Conservation (phyloP, 1,140 invertebrate species). For the Pseudobourletiella spinata region DNA sequence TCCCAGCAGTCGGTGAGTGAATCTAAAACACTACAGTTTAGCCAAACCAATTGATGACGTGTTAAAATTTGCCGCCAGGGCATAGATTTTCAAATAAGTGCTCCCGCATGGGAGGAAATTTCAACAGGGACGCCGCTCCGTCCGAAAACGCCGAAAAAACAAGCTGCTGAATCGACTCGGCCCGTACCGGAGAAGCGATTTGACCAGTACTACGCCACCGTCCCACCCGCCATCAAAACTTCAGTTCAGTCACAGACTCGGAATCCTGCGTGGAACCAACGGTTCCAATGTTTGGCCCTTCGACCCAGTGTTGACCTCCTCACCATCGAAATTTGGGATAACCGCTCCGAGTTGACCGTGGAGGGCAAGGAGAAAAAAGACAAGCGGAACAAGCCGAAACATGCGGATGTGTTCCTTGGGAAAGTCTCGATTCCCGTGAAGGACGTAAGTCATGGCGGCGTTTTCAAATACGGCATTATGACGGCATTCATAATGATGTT, state of each 20-base stretch:
- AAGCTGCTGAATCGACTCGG: background rate
- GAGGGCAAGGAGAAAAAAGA: background rate
- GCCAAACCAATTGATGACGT: too few relatives aligned
- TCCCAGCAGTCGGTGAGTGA: slow-evolving; percentile 20
- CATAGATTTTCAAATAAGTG: slow-evolving; percentile 25
- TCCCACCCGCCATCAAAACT: slow-evolving; percentile 18
- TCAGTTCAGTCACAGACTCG: slow-evolving; percentile 10
- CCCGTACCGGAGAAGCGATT: slow-evolving; percentile 18
- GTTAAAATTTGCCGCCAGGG: too few relatives aligned
- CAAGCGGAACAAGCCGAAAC: background rate
- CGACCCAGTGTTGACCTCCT: slow-evolving; percentile 21
- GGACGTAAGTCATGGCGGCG: slow-evolving; percentile 4
- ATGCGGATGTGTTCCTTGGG: slow-evolving; percentile 12
- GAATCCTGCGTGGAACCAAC: slow-evolving; percentile 26
- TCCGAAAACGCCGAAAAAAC: slow-evolving; percentile 8
- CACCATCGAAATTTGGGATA: slow-evolving; percentile 20
- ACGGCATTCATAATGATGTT: background rate
- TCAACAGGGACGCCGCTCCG: slow-evolving; percentile 12
- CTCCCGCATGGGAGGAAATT: slow-evolving; percentile 23
- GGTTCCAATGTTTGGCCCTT: slow-evolving; percentile 28
- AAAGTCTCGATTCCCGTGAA: slow-evolving; percentile 20
- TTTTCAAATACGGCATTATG: background rate
- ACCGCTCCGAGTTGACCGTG: background rate
- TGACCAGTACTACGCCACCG: slow-evolving; percentile 14
- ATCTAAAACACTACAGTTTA: background rate